Evolutionary conservation across 2,888 invertebrate genomes (phyloP).

Genomic region (Archips xylosteana): DNA sequence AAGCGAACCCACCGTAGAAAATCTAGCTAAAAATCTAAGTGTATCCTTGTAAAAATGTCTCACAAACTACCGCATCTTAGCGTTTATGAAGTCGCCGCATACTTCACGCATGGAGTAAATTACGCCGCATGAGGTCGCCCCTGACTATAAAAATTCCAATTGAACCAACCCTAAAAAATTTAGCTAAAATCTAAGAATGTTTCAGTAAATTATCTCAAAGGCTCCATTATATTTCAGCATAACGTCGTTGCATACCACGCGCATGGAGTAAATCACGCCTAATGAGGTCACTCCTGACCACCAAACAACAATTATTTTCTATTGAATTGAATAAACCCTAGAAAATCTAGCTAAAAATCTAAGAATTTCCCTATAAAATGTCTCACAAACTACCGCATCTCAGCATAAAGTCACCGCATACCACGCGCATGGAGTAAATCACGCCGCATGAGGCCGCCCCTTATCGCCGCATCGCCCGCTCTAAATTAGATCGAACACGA

Average conservation of each 20-base stretch:
- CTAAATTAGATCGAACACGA: slow-evolving; percentile 72
- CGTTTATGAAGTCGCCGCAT: too few relatives aligned
- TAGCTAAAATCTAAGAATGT: too few relatives aligned
- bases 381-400: slow-evolving; percentile 19
- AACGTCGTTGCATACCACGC: slow-evolving; percentile 31
- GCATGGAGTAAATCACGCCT: slow-evolving; percentile 72
- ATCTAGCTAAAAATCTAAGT: too few relatives aligned
- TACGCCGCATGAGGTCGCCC: too few relatives aligned
- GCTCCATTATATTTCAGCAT: neutral
- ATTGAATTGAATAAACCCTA: neutral
- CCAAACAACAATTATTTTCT: neutral
- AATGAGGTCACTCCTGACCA: slow-evolving; percentile 55
- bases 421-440: slow-evolving; percentile 63
- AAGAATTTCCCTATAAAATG: neutral
- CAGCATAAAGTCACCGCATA: slow-evolving; percentile 24
- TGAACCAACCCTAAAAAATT: too few relatives aligned
- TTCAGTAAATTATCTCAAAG: too few relatives aligned
- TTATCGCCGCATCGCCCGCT: slow-evolving; percentile 64
- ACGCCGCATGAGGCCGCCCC: slow-evolving; percentile 68
- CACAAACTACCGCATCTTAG: too few relatives aligned
- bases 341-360: neutral
- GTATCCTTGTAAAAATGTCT: too few relatives aligned
- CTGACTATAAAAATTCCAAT: too few relatives aligned
- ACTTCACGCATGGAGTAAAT: too few relatives aligned
- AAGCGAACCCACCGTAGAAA: too few relatives aligned